These are phyloP conservation scores for Mya arenaria DNA, from an alignment of 1,140 invertebrate genomes.

Conservation along the genomic window DNA sequence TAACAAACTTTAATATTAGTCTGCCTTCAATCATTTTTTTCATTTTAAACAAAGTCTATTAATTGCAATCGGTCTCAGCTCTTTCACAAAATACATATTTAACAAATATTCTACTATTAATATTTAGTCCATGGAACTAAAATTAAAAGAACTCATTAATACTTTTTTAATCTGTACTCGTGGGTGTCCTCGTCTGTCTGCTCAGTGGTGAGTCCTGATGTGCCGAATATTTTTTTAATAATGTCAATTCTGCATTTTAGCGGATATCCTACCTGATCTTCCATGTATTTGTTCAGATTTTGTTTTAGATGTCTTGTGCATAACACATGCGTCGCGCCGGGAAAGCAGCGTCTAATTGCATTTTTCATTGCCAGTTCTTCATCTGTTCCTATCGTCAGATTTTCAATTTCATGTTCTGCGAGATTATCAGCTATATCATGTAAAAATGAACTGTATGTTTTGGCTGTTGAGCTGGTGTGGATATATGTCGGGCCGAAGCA, in stretches of 20 bases:
- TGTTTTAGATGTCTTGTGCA: conserved; percentile 39
- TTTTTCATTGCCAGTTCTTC: conserved; percentile 12
- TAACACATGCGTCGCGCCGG: neutral
- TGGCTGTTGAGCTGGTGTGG: conserved; percentile 23
- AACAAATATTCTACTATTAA: no score
- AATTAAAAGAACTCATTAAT: no score
- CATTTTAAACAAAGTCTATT: no score
- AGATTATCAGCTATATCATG: conserved; percentile 35
- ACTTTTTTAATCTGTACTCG: neutral
- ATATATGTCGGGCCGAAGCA: conserved; percentile 40
- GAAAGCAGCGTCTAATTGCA: conserved; percentile 7
- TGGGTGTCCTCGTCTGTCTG: neutral
- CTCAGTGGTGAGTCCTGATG: neutral
- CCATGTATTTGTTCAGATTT: conserved; percentile 23
- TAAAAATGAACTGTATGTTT: conserved; percentile 22
- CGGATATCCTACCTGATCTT: conserved; percentile 38
- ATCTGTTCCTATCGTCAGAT: conserved; percentile 13
- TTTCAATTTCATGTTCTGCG: neutral
- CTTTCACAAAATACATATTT: no score
- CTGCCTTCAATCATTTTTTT: no score
- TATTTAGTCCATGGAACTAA: no score
- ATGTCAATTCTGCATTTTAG: neutral
- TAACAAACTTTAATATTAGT: no score
- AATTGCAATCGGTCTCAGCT: no score
- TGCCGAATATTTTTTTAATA: neutral